Base-by-base conservation (phyloP, 37 sponge, comb jelly and placozoan genomes). In the Ephydatia muelleri region DNA sequence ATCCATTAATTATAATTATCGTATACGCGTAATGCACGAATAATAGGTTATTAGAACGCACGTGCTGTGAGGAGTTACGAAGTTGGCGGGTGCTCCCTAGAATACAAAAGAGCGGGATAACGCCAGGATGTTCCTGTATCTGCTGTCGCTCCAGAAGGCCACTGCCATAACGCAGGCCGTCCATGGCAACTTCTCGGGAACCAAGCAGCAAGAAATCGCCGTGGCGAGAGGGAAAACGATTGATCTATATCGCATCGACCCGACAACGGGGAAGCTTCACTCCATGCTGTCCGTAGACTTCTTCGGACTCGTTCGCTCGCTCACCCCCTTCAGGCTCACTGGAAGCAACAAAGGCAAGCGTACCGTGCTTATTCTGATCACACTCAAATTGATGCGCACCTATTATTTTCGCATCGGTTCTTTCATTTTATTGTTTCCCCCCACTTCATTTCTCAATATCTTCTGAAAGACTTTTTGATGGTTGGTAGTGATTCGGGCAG, bases 401-500 rank as follows among this genome's bases (percentile, higher is more conserved):
- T 22, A 12, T 64, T 28, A 70, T 30, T 30, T 82, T 72, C 25
- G 34, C 27, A 28, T 37, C 39, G 26, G 27, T 69, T 81, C 4
- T 5, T 34, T 34, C 6, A 14, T 38, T 79, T 34, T 75, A 5
- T 38, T 77, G 0, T 77, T 77, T n/a, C n/a, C n/a, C n/a, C n/a
- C n/a, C n/a, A n/a, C n/a, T n/a, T n/a, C n/a, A n/a, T n/a, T n/a
- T n/a, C n/a, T n/a, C n/a, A n/a, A n/a, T n/a, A n/a, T n/a, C n/a
- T n/a, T n/a, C n/a, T n/a, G n/a, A n/a, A n/a, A 93, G 99, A 99
- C 78, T 99, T 90, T 73, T 67, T 99, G 0, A 91, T 99, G 14
- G 87, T 99, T 27, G 99, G 99, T 6, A 91, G 94, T 35, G 99
- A 99, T 68, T 99, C 99, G 19, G 99, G 99, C 0, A 84, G 98